phyloP scores from a whole-genome alignment of 1,140 invertebrate species.

The Uloborus diversus region DNA sequence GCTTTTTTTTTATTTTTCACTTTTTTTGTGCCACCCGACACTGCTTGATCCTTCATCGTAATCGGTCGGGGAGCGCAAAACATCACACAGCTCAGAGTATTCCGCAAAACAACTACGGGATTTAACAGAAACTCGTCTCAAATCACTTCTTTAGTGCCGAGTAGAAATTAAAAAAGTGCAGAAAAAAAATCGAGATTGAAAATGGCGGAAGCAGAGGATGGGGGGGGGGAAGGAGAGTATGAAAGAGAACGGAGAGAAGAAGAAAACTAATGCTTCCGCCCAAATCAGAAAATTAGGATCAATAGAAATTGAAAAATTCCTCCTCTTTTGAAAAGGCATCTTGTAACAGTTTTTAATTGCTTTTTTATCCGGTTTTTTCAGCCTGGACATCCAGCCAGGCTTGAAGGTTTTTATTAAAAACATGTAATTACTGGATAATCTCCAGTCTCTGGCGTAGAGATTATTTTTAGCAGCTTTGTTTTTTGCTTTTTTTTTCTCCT shows the following conservation, averaged over 20 bases:
- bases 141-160: conserved; percentile 22
- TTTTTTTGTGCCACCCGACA: conserved; percentile 21
- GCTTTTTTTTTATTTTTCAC: neutral
- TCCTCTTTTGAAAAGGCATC: conserved; percentile 38
- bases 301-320: conserved; percentile 50
- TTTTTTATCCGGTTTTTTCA: conserved; percentile 44
- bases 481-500: neutral
- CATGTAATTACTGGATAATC: conserved; percentile 54
- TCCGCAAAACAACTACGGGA: conserved; percentile 40
- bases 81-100: conserved; percentile 22
- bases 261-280: neutral
- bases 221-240: neutral
- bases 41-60: conserved; percentile 42
- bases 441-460: conserved; percentile 30
- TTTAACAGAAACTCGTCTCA: conserved; percentile 35
- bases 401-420: conserved; percentile 45
- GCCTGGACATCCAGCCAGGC: neutral
- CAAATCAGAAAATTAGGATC: conserved; percentile 53
- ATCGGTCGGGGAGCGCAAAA: conserved; percentile 22
- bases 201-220: neutral
- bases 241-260: neutral
- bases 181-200: neutral
- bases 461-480: conserved; percentile 36
- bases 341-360: conserved; percentile 56
- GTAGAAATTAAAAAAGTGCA: neutral